phyloP scores from a whole-genome alignment of 2,888 invertebrate genomes.

The Drosophila pegasa region DNA sequence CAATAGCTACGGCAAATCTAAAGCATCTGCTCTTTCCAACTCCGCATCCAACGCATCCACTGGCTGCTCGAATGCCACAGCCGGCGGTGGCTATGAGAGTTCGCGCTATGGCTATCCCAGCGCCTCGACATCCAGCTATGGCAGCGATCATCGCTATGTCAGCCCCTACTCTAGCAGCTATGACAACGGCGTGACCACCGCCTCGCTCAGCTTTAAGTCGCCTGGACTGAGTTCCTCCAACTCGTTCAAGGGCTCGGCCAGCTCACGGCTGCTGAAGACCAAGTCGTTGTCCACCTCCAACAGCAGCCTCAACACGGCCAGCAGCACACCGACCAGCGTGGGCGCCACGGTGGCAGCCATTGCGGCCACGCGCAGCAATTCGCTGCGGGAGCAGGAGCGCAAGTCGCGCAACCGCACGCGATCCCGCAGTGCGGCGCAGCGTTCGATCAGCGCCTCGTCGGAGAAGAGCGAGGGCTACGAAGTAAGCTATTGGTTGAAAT shows the following conservation, averaged over 20 bases:
- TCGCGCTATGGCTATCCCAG: constrained; percentile 74
- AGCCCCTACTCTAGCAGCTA: constrained; percentile 84
- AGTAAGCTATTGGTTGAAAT: constrained; percentile 87
- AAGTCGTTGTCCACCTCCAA: constrained; percentile 83
- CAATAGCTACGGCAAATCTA: constrained; percentile 66
- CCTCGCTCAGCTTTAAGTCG: constrained; percentile 82
- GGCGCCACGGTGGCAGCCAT: constrained; percentile 83
- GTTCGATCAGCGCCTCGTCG: constrained; percentile 89
- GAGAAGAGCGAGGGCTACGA: constrained; percentile 93
- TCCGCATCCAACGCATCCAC: constrained; percentile 50
- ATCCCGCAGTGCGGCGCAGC: constrained; percentile 82
- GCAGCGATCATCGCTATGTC: constrained; percentile 83
- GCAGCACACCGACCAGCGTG: constrained; percentile 55
- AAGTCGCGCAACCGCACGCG: constrained; percentile 84
- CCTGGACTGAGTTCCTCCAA: constrained; percentile 72
- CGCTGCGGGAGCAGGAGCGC: constrained; percentile 85
- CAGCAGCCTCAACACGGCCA: constrained; percentile 77
- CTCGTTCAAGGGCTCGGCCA: constrained; percentile 74
- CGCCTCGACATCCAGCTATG: constrained; percentile 72
- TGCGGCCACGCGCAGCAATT: constrained; percentile 84
- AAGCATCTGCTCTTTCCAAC: constrained; percentile 61
- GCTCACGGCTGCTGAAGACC: constrained; percentile 74
- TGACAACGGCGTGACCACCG: constrained; percentile 85
- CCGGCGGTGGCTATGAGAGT: constrained; percentile 69
- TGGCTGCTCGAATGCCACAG: constrained; percentile 37